Evolutionary conservation across 30 jellyfish, hydroid and myxozoan species (phyloP).

Genomic region (Rhopilema esculentum): DNA sequence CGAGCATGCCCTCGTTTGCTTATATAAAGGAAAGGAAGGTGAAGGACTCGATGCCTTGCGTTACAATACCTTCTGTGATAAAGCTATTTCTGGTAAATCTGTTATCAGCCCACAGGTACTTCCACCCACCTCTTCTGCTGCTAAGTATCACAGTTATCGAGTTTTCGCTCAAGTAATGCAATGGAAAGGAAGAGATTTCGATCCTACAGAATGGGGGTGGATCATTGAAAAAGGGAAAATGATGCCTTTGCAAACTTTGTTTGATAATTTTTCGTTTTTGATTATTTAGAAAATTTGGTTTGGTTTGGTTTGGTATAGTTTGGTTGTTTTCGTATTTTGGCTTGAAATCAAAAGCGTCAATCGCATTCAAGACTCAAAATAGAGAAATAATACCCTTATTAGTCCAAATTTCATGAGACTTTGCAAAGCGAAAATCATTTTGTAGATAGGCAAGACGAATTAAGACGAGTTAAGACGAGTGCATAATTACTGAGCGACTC

Average conservation of each 20-base stretch:
- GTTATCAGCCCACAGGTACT: slow-evolving; percentile 62
- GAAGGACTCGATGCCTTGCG: slow-evolving; percentile 56
- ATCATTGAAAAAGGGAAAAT: slow-evolving; percentile 25
- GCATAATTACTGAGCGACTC: not conserved
- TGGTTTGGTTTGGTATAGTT: not conserved
- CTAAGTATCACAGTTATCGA: slow-evolving; percentile 57
- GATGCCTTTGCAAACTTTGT: slow-evolving; percentile 54
- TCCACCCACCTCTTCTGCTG: slow-evolving; percentile 78
- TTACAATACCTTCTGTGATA: slow-evolving; percentile 65
- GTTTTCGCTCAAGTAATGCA: slow-evolving; percentile 53
- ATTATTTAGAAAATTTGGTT: not conserved
- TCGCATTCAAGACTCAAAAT: slow-evolving; percentile 2
- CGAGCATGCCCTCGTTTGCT: slow-evolving; percentile 47
- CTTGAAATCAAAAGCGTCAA: slow-evolving; percentile 19
- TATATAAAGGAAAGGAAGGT: slow-evolving; percentile 48
- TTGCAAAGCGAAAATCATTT: slow-evolving; percentile 32
- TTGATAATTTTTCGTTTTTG: slow-evolving; percentile 8
- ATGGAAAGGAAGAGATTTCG: slow-evolving; percentile 65
- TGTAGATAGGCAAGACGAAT: slow-evolving; percentile 20
- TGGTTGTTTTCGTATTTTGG: slow-evolving; percentile 30
- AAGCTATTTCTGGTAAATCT: slow-evolving; percentile 52
- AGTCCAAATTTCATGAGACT: slow-evolving; percentile 18
- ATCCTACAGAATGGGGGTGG: slow-evolving; percentile 71
- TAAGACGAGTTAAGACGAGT: not conserved
- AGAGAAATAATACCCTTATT: slow-evolving; percentile 26